phyloP scores from a whole-genome alignment of 1,140 invertebrate species.

The Zaprionus camerounensis region DNA sequence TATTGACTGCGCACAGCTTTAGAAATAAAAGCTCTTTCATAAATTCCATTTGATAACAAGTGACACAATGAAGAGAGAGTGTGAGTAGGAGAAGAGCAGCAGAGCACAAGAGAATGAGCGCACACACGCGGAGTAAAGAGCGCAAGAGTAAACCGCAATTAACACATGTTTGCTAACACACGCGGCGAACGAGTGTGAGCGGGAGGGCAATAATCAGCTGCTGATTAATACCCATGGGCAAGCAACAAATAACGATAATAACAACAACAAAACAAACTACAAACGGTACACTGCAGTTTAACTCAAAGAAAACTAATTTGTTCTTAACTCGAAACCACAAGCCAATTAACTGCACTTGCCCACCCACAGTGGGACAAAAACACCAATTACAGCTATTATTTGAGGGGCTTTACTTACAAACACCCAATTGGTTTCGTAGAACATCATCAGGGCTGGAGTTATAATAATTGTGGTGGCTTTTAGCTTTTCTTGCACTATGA shows the following conservation, averaged over 20 bases:
- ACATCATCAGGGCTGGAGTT: conserved; percentile 55
- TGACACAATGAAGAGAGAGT: conserved; percentile 3
- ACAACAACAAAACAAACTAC: conserved; percentile 7
- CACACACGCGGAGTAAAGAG: background rate
- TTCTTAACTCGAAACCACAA: conserved; percentile 5
- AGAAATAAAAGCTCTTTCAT: background rate
- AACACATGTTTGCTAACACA: conserved; percentile 22
- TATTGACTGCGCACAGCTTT: conserved; percentile 12
- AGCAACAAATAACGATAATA: conserved; percentile 13
- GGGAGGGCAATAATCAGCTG: conserved; percentile 48
- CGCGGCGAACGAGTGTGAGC: conserved; percentile 7
- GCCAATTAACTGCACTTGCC: conserved; percentile 30
- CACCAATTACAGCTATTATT: conserved; percentile 24
- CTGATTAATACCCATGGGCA: conserved; percentile 57
- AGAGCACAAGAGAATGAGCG: conserved; percentile 11
- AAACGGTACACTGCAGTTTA: conserved; percentile 10
- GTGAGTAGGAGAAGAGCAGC: background rate
- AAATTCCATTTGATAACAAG: conserved; percentile 5
- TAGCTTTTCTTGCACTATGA: conserved; percentile 4
- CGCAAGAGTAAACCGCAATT: background rate
- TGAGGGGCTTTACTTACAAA: conserved; percentile 74
- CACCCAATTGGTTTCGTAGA: conserved; percentile 77
- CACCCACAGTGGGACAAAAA: background rate
- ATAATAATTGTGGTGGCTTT: background rate
- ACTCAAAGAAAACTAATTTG: conserved; percentile 14